Conservation (phyloP, 2,113 vertebrate genomes). For the Sclerurus mexicanus region DNA sequence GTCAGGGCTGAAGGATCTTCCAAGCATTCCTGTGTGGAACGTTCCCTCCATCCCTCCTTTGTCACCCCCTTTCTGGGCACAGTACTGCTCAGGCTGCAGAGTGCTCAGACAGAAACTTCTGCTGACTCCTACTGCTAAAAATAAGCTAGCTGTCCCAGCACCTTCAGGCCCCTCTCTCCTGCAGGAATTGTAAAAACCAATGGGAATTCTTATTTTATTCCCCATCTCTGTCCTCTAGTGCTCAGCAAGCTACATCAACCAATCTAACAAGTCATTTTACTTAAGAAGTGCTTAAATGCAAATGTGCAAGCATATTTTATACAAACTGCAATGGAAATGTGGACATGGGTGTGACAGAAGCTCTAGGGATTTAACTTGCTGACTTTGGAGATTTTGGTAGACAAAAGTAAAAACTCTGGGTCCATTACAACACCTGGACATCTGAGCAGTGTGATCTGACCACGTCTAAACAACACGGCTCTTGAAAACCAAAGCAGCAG, state of each 20-base stretch:
- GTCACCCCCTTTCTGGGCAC: accelerated
- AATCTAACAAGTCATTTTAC: neutral
- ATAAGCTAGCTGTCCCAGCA: neutral
- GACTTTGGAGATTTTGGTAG: neutral
- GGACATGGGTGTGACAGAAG: neutral
- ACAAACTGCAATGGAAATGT: neutral
- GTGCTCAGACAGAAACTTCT: neutral
- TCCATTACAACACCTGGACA: neutral
- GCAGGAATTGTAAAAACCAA: neutral
- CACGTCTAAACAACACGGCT: neutral
- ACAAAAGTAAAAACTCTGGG: neutral
- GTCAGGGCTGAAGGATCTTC: neutral
- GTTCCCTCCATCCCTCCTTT: neutral
- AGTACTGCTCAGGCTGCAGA: neutral
- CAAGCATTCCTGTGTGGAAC: neutral
- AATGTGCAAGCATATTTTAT: neutral
- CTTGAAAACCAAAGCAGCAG: neutral
- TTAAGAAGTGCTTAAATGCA: neutral
- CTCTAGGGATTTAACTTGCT: neutral
- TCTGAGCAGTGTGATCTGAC: neutral
- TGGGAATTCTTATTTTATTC: neutral
- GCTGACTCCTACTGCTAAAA: neutral
- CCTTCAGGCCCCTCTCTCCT: neutral
- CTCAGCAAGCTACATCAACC: slow-evolving; percentile 7
- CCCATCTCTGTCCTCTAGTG: neutral